Percentiles rank a stretch among this genome's conserved stretches.
These are phyloP conservation scores for Prosopocoilus inquinatus DNA, from an alignment of 2,888 invertebrate species.

Conservation along the genomic window DNA sequence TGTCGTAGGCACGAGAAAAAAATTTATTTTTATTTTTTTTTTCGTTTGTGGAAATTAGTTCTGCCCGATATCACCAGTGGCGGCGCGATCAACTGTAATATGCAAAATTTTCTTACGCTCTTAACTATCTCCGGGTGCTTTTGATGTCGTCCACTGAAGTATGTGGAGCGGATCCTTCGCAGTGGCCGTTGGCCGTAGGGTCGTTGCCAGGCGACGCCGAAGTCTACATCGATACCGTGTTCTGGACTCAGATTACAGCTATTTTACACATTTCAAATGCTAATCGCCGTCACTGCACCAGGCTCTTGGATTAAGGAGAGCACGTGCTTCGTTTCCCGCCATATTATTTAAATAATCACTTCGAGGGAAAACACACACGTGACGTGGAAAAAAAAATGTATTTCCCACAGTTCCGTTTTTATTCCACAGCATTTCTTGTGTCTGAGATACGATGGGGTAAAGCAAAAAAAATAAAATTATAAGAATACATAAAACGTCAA, in stretches of 20 bases:
- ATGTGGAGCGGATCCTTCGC: constrained; percentile 15
- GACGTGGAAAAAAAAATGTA: too few species aligned
- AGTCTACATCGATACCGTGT: constrained; percentile 38
- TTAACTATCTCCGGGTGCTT: constrained; percentile 5
- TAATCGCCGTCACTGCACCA: constrained; percentile 32
- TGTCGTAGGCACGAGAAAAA: too few species aligned
- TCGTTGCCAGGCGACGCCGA: constrained; percentile 43
- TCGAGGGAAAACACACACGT: too few species aligned
- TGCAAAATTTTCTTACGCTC: constrained; percentile 1
- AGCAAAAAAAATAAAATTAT: too few species aligned
- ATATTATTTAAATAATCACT: neutral
- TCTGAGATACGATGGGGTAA: too few species aligned
- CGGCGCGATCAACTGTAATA: too few species aligned
- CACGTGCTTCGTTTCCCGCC: constrained; percentile 15
- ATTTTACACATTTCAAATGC: constrained; percentile 47
- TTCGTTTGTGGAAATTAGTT: too few species aligned
- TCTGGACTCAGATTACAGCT: constrained; percentile 41
- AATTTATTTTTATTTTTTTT: too few species aligned
- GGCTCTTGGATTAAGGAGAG: constrained; percentile 17
- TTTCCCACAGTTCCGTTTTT: too few species aligned
- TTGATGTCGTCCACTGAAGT: constrained; percentile 16
- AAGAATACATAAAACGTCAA: too few species aligned
- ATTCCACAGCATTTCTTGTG: too few species aligned
- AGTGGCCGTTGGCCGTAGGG: constrained; percentile 39
- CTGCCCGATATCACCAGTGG: too few species aligned